These are phyloP conservation scores for Rhagium mordax DNA, from an alignment of 2,888 invertebrate genomes.

Conservation along the genomic window DNA sequence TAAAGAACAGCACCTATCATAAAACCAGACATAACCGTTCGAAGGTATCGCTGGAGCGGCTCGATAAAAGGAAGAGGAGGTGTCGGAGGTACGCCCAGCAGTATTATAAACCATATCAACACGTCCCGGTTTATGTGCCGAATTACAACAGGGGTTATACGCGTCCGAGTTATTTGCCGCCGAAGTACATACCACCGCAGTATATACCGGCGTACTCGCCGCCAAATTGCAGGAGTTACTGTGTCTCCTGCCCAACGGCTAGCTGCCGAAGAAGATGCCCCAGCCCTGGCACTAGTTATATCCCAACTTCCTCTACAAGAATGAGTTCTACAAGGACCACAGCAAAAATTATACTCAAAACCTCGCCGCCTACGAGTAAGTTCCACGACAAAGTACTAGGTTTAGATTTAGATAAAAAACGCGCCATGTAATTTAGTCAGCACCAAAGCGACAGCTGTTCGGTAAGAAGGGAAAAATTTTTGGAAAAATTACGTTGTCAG, in stretches of 20 bases:
- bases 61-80: constrained; percentile 35
- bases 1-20: constrained; percentile 1
- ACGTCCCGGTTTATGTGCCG: constrained; percentile 38
- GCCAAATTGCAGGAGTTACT: constrained; percentile 51
- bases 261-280: constrained; percentile 56
- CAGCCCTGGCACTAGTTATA: constrained; percentile 40
- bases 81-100: constrained; percentile 49
- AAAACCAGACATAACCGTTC: constrained; percentile 10
- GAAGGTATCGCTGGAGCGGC: neutral
- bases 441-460: no score
- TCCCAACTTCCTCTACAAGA: constrained; percentile 14
- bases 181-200: constrained; percentile 38
- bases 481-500: no score
- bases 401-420: no score
- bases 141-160: constrained; percentile 30
- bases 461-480: no score
- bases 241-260: constrained; percentile 52
- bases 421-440: no score
- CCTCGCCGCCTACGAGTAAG: neutral
- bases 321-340: neutral
- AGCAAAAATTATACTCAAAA: constrained; percentile 7
- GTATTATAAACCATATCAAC: constrained; percentile 45
- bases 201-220: constrained; percentile 41
- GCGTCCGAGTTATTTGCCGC: constrained; percentile 28
- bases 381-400: neutral